Conservation (phyloP, 2,888 invertebrate genomes). For the Drosophila ochracea region DNA sequence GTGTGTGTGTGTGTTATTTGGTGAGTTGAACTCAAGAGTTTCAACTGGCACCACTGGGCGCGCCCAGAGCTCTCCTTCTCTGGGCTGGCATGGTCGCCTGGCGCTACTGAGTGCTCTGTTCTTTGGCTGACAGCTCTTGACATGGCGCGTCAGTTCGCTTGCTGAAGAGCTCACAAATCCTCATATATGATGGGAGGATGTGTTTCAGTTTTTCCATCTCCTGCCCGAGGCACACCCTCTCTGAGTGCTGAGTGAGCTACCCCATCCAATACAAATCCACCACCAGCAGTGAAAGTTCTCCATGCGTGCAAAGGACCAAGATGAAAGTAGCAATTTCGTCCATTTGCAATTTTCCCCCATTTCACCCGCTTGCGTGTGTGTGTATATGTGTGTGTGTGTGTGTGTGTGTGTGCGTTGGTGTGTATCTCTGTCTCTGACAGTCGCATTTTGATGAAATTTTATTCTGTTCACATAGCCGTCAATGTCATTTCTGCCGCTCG, state of each 20-base stretch:
- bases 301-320: slow-evolving; percentile 71
- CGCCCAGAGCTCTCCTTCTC: not conserved
- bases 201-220: slow-evolving; percentile 9
- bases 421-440: slow-evolving; percentile 69
- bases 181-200: slow-evolving; percentile 50
- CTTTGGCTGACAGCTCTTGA: slow-evolving; percentile 74
- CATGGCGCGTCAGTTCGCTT: slow-evolving; percentile 35
- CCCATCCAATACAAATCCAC: slow-evolving; percentile 13
- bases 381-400: slow-evolving; percentile 10
- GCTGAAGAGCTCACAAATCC: slow-evolving; percentile 56
- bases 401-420: slow-evolving; percentile 16
- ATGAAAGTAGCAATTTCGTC: slow-evolving; percentile 79
- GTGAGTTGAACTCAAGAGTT: slow-evolving; percentile 25
- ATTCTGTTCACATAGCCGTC: slow-evolving; percentile 80
- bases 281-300: slow-evolving; percentile 72
- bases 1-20: not conserved
- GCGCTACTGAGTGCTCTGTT: slow-evolving; percentile 72
- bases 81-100: slow-evolving; percentile 56
- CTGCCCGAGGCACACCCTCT: slow-evolving; percentile 36
- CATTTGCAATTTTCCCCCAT: slow-evolving; percentile 76
- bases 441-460: slow-evolving; percentile 78
- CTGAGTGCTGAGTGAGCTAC: slow-evolving; percentile 14
- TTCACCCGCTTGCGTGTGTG: slow-evolving; percentile 26
- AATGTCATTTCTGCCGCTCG: slow-evolving; percentile 80
- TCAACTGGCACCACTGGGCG: slow-evolving; percentile 23